Evolutionary conservation across 2,797 vertebrate species (phyloP).

Genomic region (Pseudomugil tenellus): DNA sequence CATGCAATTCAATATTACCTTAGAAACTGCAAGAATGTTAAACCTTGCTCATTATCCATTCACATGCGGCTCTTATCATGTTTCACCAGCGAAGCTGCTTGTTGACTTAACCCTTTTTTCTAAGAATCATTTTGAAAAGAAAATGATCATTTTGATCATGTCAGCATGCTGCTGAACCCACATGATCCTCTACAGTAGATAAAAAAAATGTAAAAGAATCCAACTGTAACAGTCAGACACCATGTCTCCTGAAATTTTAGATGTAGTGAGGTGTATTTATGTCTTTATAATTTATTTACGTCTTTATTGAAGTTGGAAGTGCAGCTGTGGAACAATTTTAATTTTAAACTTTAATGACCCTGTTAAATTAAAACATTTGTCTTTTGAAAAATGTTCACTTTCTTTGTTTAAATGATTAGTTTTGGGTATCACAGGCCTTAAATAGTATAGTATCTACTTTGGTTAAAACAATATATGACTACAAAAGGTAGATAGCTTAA

Average conservation of each 20-base stretch:
- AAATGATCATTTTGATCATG: constrained; percentile 74
- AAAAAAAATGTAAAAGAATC: constrained; percentile 29
- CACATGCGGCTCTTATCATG: constrained; percentile 66
- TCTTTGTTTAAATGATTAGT: not conserved
- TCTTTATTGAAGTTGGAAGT: constrained; percentile 29
- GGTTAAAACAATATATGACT: not conserved
- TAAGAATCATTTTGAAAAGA: constrained; percentile 61
- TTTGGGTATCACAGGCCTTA: not conserved
- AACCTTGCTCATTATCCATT: constrained; percentile 66
- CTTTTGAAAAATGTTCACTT: constrained; percentile 15
- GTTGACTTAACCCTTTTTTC: constrained; percentile 74
- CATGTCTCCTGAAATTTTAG: constrained; percentile 54
- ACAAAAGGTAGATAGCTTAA: not conserved
- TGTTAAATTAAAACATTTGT: constrained; percentile 15
- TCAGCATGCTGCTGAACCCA: constrained; percentile 51
- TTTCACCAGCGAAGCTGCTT: constrained; percentile 75
- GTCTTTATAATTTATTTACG: constrained; percentile 20
- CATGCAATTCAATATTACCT: constrained; percentile 49
- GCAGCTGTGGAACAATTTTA: constrained; percentile 19
- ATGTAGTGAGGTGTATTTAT: constrained; percentile 37
- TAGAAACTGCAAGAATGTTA: constrained; percentile 52
- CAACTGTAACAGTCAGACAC: constrained; percentile 39
- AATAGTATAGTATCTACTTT: not conserved
- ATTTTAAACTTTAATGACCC: constrained; percentile 24
- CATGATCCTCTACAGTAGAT: constrained; percentile 56